A percentile compares a stretch with the other conserved stretches of the same genome.
Conservation (phyloP, 2,797 vertebrate genomes). For the Mus spretus region DNA sequence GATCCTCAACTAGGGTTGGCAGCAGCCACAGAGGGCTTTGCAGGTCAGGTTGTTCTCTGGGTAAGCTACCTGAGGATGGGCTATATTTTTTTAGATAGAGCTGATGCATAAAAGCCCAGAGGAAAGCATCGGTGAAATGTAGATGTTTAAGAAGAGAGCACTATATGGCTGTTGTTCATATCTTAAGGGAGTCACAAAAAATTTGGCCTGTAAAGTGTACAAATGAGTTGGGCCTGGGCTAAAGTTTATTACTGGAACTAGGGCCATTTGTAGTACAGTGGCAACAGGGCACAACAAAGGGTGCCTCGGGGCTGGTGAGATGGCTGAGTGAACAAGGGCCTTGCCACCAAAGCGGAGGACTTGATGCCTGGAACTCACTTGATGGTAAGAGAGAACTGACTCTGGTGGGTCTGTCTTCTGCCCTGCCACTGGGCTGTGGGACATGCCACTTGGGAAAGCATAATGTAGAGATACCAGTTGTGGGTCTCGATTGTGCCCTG, state of each 20-base stretch:
- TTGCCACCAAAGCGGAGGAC: neutral
- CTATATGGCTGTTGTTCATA: neutral
- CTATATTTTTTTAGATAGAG: neutral
- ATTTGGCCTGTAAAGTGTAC: neutral
- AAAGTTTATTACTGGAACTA: accelerated
- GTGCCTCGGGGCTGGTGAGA: neutral
- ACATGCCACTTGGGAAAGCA: too few species aligned
- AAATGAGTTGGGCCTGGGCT: neutral
- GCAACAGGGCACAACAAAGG: neutral
- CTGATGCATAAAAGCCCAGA: neutral
- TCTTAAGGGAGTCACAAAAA: neutral
- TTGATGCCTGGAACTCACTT: neutral
- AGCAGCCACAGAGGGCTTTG: neutral
- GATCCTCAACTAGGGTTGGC: neutral
- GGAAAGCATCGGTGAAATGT: neutral
- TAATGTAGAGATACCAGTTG: too few species aligned
- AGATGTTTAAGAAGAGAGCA: accelerated
- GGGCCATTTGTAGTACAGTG: neutral
- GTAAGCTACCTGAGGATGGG: neutral
- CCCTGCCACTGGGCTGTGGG: too few species aligned
- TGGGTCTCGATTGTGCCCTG: too few species aligned
- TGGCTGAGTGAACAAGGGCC: neutral
- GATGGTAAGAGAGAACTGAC: neutral
- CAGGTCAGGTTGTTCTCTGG: accelerated
- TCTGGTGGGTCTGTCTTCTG: too few species aligned